Base-by-base conservation (phyloP, 1,140 invertebrate species). In the Anastrepha obliqua region DNA sequence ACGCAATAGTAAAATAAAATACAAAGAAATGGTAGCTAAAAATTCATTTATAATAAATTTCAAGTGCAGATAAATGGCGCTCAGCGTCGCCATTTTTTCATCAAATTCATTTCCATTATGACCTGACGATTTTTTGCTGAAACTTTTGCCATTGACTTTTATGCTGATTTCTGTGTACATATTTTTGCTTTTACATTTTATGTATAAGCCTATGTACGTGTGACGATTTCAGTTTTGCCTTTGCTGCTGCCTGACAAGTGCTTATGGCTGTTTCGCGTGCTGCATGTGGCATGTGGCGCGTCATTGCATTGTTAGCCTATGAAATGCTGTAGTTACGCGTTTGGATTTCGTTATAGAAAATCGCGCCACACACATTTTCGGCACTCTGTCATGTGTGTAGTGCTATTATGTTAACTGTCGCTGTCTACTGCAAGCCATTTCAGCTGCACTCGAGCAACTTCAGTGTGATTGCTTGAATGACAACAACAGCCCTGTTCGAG, bases 61-160 rank as follows among this genome's bases (percentile, higher is more conserved):
- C 70, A 47, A 74, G 39, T 74, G 70, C 70, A 74, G 70, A 74
- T 74, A 74, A 74, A 74, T 74, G 70, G 70, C 70, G 39, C 17
- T 11, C 70, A n/a, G 70, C 70, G 8, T 44, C 39, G 15, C 17
- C n/a, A 47, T 47, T 47, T 17, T 74, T 17, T 74, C 17, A 58
- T 8, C 65, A 11, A 15, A 13, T 67, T 8, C 39, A 42, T 67
- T 67, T 67, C 65, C 39, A 67, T 67, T 67, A 67, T 67, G 29
- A 29, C n/a, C 65, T 67, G 65, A 3, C 9, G 39, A 20, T 64
- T 64, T 17, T 20, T 20, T 20, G 62, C 17, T 9, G 62, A 2
- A 64, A 20, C 20, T 42, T 67, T 6, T 42, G 65, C 0, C 62
- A 64, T 64, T 64, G 20, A 6, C 9, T 17, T 58, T 9, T 42